These are phyloP conservation scores for Troides oblongomaculatus DNA, from an alignment of 2,888 invertebrate genomes.

Conservation along the genomic window DNA sequence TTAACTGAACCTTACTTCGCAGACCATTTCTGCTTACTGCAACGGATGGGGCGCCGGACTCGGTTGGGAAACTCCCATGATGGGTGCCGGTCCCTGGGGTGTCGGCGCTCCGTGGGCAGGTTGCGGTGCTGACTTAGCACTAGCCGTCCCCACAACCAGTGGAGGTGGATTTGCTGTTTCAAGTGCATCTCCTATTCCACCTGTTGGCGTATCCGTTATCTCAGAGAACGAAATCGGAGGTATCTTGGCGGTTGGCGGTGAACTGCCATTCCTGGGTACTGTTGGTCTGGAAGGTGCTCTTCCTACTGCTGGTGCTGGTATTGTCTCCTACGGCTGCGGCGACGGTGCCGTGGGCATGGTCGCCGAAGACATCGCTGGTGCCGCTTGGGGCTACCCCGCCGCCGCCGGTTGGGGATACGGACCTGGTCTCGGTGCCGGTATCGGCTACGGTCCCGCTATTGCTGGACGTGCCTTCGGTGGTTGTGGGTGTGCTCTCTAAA, in stretches of 20 bases:
- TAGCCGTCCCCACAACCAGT: conserved; percentile 37
- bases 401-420: conserved; percentile 21
- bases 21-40: conserved; percentile 3
- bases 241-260: conserved; percentile 38
- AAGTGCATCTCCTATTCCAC: conserved; percentile 43
- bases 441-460: conserved; percentile 15
- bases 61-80: conserved; percentile 20
- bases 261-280: conserved; percentile 41
- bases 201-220: conserved; percentile 44
- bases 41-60: conserved; percentile 29
- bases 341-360: conserved; percentile 39
- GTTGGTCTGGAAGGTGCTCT: conserved; percentile 39
- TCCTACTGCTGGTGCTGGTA: conserved; percentile 40
- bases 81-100: conserved; percentile 3
- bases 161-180: conserved; percentile 40
- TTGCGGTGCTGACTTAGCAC: conserved; percentile 4
- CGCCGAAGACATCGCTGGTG: conserved; percentile 35
- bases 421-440: conserved; percentile 23
- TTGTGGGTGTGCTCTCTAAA: conserved; percentile 7
- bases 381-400: conserved; percentile 6
- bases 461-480: conserved; percentile 2
- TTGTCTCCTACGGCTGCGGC: conserved; percentile 42
- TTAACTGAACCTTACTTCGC: too few species aligned
- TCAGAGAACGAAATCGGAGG: conserved; percentile 48
- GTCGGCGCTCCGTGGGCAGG: not conserved